Evolutionary conservation across 2,797 vertebrate species (phyloP).

Genomic region (Coracias cyanogaster): DNA sequence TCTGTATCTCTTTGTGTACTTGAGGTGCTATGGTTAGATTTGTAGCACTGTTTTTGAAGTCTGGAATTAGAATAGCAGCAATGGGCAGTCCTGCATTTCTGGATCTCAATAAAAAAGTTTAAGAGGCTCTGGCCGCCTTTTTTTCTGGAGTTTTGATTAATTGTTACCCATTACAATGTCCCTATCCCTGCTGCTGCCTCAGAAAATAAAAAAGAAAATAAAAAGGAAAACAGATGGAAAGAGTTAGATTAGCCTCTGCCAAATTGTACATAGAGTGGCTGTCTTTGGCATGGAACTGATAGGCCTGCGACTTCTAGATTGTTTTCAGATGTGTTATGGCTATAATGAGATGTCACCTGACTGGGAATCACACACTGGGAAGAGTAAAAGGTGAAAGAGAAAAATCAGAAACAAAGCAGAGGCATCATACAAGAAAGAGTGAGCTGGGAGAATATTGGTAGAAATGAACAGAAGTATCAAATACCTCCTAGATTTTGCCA

Average conservation of each 20-base stretch:
- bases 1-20: neutral
- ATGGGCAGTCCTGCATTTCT: neutral
- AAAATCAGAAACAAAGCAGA: neutral
- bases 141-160: neutral
- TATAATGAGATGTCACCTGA: slow-evolving; percentile 15
- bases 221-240: neutral
- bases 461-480: neutral
- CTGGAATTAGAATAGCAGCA: neutral
- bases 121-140: neutral
- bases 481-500: neutral
- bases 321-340: slow-evolving; percentile 4
- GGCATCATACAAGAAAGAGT: neutral
- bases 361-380: neutral
- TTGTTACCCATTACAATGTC: neutral
- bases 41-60: neutral
- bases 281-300: neutral
- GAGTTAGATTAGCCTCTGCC: neutral
- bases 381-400: neutral
- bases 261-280: neutral
- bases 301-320: neutral
- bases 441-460: neutral
- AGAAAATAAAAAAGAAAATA: neutral
- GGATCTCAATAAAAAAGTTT: neutral
- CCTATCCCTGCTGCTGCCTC: neutral
- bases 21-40: neutral